A percentile compares a stretch with the other conserved stretches of the same genome.
These are phyloP conservation scores for Melieria omissa DNA, from an alignment of 2,888 invertebrate genomes.

Conservation along the genomic window DNA sequence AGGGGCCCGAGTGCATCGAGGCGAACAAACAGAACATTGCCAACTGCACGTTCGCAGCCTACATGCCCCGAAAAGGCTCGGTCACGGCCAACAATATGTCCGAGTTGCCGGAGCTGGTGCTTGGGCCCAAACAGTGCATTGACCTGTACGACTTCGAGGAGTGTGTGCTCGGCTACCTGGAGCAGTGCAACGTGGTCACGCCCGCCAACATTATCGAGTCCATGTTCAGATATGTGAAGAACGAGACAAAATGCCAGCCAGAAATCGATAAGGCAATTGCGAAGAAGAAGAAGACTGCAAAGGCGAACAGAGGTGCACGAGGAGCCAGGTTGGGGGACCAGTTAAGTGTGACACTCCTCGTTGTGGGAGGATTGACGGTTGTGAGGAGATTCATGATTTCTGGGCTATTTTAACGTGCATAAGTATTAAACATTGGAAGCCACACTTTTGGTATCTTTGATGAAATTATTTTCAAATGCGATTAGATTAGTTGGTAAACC, in stretches of 20 bases:
- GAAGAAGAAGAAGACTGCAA: not conserved
- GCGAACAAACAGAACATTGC: conserved; percentile 71
- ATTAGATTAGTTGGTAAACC: too few relatives aligned
- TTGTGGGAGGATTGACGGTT: too few relatives aligned
- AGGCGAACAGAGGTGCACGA: too few relatives aligned
- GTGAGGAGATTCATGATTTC: too few relatives aligned
- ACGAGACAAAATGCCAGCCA: conserved; percentile 72
- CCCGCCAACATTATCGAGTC: conserved; percentile 83
- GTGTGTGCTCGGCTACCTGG: conserved; percentile 62
- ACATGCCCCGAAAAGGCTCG: conserved; percentile 63
- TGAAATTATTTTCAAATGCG: too few relatives aligned
- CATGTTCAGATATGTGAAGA: conserved; percentile 76
- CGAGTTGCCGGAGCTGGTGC: conserved; percentile 70
- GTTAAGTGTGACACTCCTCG: too few relatives aligned
- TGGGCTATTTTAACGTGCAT: too few relatives aligned
- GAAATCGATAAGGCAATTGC: conserved; percentile 44
- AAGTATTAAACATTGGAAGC: too few relatives aligned
- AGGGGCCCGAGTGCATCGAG: conserved; percentile 78
- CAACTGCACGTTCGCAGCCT: conserved; percentile 72
- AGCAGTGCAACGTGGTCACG: conserved; percentile 77
- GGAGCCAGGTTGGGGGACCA: too few relatives aligned
- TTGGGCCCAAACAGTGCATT: conserved; percentile 68
- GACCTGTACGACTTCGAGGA: conserved; percentile 57
- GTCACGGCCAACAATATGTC: conserved; percentile 19
- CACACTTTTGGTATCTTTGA: too few relatives aligned